Base-by-base conservation (phyloP, 2,797 vertebrate genomes). In the Microctenopoma steveboyesi region DNA sequence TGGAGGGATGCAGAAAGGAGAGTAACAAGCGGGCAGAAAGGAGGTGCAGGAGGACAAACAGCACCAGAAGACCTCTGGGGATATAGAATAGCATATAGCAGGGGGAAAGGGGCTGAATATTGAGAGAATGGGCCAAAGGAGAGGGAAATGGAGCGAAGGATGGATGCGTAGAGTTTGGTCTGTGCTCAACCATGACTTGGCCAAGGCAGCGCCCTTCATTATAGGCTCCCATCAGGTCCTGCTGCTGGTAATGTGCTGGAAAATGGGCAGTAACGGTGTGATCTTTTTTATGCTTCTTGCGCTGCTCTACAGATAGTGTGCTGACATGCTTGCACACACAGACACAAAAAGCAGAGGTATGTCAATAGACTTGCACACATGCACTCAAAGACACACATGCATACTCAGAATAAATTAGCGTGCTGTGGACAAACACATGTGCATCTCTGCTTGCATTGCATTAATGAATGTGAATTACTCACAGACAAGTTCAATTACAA, bases 191-290 rank as follows among this genome's bases (percentile, higher is more conserved):
- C 88, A 54, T 88, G 87, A 89, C 86, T 90, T 83, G 86, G 85
- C 91, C 84, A 68, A 88, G 82, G 84, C 89, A 83, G 74, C 82
- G 53, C 62, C 79, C 76, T 88, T 91, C 83, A 91, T 92, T 90
- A 91, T 72, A 68, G 64, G 76, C 65, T 86, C 83, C 88, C 91
- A 91, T 91, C 86, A 90, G 88, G 83, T 78, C 76, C 69, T 81
- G 89, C 86, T 86, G 85, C 81, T 43, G 79, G 82, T 91, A 92
- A 92, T 93, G 90, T 92, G 84, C 74, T 88, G 89, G 89, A 90
- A 93, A 90, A 93, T 91, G 87, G 84, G 90, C 77, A 88, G 89
- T 82, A 91, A 83, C 63, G 30, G 81, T 83, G 79, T 83, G 81
- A 88, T 92, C 88, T 90, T 82, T 91, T 91, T 90, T 88, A 86